These are phyloP conservation scores for Botia almorhae DNA, from an alignment of 2,797 vertebrate species.

Conservation along the genomic window DNA sequence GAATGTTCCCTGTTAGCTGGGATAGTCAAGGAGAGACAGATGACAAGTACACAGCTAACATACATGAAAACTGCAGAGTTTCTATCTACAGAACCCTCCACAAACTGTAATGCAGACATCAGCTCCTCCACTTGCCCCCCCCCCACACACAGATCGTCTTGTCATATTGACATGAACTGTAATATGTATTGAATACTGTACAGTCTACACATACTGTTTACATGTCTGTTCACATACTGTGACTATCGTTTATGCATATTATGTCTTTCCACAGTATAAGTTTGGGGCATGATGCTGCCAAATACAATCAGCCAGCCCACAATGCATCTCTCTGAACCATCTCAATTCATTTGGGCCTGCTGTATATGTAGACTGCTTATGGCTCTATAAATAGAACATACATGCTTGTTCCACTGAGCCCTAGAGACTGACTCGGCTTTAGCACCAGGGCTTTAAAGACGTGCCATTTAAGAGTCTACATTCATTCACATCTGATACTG, in stretches of 20 bases:
- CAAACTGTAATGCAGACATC: too few species aligned
- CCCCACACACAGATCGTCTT: too few species aligned
- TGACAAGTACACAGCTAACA: too few species aligned
- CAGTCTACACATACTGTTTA: too few species aligned
- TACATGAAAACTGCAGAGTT: too few species aligned
- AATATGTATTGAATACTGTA: too few species aligned
- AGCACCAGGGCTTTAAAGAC: not conserved
- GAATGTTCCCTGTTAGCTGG: too few species aligned
- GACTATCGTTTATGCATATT: not conserved
- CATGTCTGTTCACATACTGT: too few species aligned
- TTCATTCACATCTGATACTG: not conserved
- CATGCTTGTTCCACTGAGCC: conserved; percentile 15
- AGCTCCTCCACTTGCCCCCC: too few species aligned
- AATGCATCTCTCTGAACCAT: conserved; percentile 17
- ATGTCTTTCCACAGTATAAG: not conserved
- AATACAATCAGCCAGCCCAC: conserved; percentile 1
- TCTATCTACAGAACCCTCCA: too few species aligned
- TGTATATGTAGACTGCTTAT: conserved; percentile 16
- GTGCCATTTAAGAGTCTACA: not conserved
- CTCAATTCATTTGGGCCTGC: conserved; percentile 25
- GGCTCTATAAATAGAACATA: conserved; percentile 28
- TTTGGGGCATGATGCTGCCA: conserved; percentile 1
- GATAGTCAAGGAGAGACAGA: too few species aligned
- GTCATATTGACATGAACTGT: too few species aligned
- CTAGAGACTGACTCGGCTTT: conserved; percentile 19